Evolutionary conservation across 2,888 invertebrate genomes (phyloP), one percentile per base, ranked within the genome.

Genomic region (Epiblema foenella): DNA sequence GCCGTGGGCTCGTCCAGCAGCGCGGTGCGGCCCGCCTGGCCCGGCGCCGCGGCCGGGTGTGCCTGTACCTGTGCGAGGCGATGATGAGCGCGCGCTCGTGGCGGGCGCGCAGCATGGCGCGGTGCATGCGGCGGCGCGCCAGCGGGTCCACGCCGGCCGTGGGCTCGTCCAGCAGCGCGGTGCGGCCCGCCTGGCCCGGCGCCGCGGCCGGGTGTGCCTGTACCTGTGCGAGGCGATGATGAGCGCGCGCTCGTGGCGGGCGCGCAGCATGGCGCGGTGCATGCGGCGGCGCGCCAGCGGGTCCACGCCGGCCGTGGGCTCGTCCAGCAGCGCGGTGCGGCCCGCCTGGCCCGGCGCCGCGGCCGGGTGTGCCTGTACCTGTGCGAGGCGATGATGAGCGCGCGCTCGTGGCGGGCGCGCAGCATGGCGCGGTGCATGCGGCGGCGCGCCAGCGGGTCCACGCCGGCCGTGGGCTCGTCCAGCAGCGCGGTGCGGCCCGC

Each of bases 261-360:
- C 75, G 74, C 69, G 85, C 74, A 51, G 83, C 83, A 0, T 77
- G 78, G 2, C 81, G 83, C 0, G 82, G 77, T 3, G 80, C 81
- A 54, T 86, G 79, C 57, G 97, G 95, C 74, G 97, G 94, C 42
- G 96, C 95, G 78, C 97, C 95, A 0, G 97, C 97, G 8, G 97
- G 97, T 78, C 96, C 96, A 84, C 95, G 96, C 62, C 82, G 76
- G 0, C 74, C 67, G 0, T 1, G 76, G 76, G 2, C 51, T 51
- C 51, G 42, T 42, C 42, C 12, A 42, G 42, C 3, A 42, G 42
- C 42, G 10, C 42, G 42, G 42, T 42, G 42, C 11, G 4, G 42
- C 42, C 42, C 42, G 42, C 12, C 42, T 42, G 42, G 42, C 42
- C 3, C 51, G 0, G 46, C 18, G 33, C 33, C 33, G 33, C 24